A percentile compares a stretch with the other conserved stretches of the same genome.
Conservation (phyloP, 1,140 invertebrate species). For the Drosophila sturtevanti region DNA sequence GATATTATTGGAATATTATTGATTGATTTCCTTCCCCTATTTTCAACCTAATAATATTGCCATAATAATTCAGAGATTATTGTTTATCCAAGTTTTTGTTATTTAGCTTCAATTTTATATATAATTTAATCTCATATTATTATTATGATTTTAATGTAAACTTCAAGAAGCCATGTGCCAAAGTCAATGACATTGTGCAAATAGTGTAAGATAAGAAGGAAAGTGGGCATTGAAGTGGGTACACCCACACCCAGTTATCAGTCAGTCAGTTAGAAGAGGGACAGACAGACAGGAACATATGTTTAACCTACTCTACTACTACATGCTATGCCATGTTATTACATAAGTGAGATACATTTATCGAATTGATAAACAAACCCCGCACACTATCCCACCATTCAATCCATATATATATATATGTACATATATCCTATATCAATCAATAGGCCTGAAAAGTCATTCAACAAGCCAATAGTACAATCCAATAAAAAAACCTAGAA, state of each 20-base stretch:
- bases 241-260: slow-evolving; percentile 33
- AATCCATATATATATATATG: background rate
- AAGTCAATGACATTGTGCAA: slow-evolving; percentile 37
- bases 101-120: no score
- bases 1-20: no score
- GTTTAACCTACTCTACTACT: slow-evolving; percentile 6
- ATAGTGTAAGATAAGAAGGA: slow-evolving; percentile 39
- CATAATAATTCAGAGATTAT: background rate
- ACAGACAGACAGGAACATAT: slow-evolving; percentile 35
- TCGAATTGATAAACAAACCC: slow-evolving; percentile 1
- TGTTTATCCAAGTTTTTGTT: background rate
- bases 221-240: background rate
- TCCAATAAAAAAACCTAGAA: background rate
- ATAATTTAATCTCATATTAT: background rate
- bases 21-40: no score
- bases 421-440: no score
- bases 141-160: slow-evolving; percentile 32
- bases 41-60: no score
- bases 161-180: slow-evolving; percentile 20
- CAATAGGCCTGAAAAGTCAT: background rate
- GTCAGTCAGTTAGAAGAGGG: background rate
- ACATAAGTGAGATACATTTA: slow-evolving; percentile 22
- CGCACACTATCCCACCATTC: background rate
- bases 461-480: slow-evolving; percentile 2
- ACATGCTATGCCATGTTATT: slow-evolving; percentile 29